These are phyloP conservation scores for Cephus spinipes DNA, from an alignment of 2,888 invertebrate species.

Conservation along the genomic window DNA sequence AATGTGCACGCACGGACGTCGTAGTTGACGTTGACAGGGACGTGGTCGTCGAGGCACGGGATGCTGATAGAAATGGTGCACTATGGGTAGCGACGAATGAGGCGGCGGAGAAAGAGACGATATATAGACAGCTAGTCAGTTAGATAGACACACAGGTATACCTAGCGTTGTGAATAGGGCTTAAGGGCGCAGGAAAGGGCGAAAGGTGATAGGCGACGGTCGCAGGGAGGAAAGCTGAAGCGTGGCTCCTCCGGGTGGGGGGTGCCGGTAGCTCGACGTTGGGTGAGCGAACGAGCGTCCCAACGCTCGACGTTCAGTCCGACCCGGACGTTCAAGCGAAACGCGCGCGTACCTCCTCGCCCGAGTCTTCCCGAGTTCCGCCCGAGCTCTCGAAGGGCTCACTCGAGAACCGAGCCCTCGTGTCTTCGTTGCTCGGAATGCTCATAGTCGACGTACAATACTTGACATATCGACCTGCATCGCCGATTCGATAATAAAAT, in stretches of 20 bases:
- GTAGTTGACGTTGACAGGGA: too few species aligned
- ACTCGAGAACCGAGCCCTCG: background rate
- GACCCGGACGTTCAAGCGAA: slow-evolving; percentile 63
- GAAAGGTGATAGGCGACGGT: background rate
- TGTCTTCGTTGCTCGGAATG: too few species aligned
- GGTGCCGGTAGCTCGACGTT: slow-evolving; percentile 53
- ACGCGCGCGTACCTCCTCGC: slow-evolving; percentile 34
- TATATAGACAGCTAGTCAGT: background rate
- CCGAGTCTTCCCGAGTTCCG: slow-evolving; percentile 10
- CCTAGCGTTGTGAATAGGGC: background rate
- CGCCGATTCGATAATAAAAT: too few species aligned
- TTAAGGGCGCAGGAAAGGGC: slow-evolving; percentile 1
- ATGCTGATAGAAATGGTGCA: too few species aligned
- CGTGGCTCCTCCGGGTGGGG: slow-evolving; percentile 59
- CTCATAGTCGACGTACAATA: too few species aligned
- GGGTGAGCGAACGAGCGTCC: slow-evolving; percentile 33
- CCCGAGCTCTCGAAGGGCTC: background rate
- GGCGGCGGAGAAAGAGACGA: background rate
- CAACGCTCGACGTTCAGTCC: slow-evolving; percentile 55
- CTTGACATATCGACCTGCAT: too few species aligned
- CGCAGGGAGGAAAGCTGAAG: slow-evolving; percentile 40
- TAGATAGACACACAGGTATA: background rate
- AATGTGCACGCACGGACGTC: too few species aligned
- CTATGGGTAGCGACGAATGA: background rate
- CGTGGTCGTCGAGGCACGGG: too few species aligned